Base-by-base conservation (phyloP, 2,113 vertebrate genomes). In the Corapipo altera region DNA sequence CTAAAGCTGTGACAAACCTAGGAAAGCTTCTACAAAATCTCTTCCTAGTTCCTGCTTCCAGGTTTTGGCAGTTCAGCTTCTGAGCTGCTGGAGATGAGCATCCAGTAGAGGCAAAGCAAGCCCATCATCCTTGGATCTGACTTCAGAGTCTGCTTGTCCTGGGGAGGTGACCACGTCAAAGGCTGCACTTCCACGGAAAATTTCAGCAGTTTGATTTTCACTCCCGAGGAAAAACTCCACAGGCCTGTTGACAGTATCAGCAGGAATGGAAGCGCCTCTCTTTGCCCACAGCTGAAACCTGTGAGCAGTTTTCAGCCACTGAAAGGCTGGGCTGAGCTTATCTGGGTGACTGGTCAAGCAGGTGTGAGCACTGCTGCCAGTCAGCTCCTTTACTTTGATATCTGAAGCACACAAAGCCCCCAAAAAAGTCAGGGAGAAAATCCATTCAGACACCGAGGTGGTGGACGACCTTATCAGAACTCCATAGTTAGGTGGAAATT, bases 401-500 rank as follows among this genome's bases (percentile, higher is more conserved):
- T 35, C 44, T 84, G 85, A 95, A 66, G 44, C 90, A 54, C 70
- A 91, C 22, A 84, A 84, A 84, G 8, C 5, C 44, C 80, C 55
- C n/a, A 1, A 7, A 52, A 86, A 67, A 86, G 54, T 11, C 64
- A 85, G 35, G 55, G 28, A 49, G 61, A 76, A 93, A 89, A 65
- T 11, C 33, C 57, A 51, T 69, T 84, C 76, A 85, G 66, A 70
- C 23, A 80, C 44, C 0, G 1, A 14, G 33, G 17, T 82, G n/a
- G 78, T 86, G 57, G 67, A 75, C 5, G 28, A 87, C 88, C 91
- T 88, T 83, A 93, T 93, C 85, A 94, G 77, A 93, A 89, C 89
- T 92, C 71, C 61, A 64, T 82, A 89, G 88, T 83, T 79, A 89
- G 78, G 74, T 95, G 74, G 87, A 96, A 96, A 97, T 96, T 93